Conservation (phyloP, 1,140 invertebrate species). For the Eubasilissa regina region DNA sequence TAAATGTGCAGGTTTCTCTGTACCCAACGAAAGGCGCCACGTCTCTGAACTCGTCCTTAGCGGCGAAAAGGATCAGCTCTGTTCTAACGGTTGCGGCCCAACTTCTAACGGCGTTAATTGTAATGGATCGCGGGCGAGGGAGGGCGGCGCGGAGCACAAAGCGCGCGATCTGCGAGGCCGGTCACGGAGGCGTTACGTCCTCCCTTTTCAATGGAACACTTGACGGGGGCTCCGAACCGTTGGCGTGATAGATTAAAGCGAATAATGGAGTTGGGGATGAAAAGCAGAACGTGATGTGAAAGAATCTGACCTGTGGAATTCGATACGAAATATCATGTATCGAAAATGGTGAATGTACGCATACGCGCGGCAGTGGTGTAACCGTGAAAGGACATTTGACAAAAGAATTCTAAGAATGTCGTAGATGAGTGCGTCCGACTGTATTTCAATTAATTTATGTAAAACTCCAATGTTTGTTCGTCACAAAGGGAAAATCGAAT, state of each 20-base stretch:
- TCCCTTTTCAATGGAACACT: conserved; percentile 5
- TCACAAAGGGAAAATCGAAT: too few relatives aligned
- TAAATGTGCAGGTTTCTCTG: too few relatives aligned
- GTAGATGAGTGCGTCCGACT: too few relatives aligned
- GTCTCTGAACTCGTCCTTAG: too few relatives aligned
- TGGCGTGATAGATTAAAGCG: conserved; percentile 37
- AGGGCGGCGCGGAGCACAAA: conserved; percentile 30
- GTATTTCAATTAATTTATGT: too few relatives aligned
- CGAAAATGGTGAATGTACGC: neutral
- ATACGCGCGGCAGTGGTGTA: too few relatives aligned
- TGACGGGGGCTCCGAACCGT: conserved; percentile 16
- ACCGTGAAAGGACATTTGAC: too few relatives aligned
- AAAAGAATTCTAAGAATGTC: too few relatives aligned
- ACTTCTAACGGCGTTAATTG: conserved; percentile 23
- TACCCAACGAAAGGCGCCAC: too few relatives aligned
- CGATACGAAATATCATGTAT: conserved; percentile 30
- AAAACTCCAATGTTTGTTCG: too few relatives aligned
- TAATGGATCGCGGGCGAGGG: conserved; percentile 34
- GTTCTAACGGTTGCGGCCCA: neutral
- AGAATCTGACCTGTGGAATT: conserved; percentile 22
- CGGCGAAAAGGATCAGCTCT: too few relatives aligned
- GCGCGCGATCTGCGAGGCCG: conserved; percentile 23
- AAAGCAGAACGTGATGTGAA: conserved; percentile 40
- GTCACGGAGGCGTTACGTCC: conserved; percentile 32
- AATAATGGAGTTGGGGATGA: conserved; percentile 36